Base-by-base conservation (phyloP, 2,113 vertebrate genomes). In the Corythornis madagascariensis region DNA sequence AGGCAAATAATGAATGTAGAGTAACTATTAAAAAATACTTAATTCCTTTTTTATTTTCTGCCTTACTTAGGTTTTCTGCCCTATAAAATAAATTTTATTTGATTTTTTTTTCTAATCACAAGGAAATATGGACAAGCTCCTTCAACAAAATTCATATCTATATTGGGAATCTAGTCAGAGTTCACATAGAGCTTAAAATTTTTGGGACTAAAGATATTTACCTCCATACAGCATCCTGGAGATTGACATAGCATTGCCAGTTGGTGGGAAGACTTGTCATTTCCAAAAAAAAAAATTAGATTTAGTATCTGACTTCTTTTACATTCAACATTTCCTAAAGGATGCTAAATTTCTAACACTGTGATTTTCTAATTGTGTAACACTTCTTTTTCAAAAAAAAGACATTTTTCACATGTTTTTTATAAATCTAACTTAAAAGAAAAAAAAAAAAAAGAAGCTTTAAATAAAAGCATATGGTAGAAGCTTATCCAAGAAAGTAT, bases 401-500 rank as follows among this genome's bases (percentile, higher is more conserved):
- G 89, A 93, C 57, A 93, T 92, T 96, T 95, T 75, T 94, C 91
- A 95, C 87, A 92, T 95, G 87, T 74, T 95, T 96, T 97, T 97
- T 93, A 95, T 96, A 96, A 94, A 89, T 81, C 82, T 74, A 96
- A 89, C 85, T 50, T 93, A 94, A 93, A 92, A 91, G 76, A 79
- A 94, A 95, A 93, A 95, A 87, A 79, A 35, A 9, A 20, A 38
- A 10, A 38, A 9, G n/a, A 35, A 35, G 66, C 83, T 93, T 96
- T 96, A 96, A 97, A 97, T 95, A 96, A 97, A 97, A 97, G 94
- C 97, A 97, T 95, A 95, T 97, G 96, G 87, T 71, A 79, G 83
- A 97, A 95, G 38, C 66, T 83, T 85, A 96, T 96, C 96, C 96
- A 97, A 97, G 93, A 96, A 96, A 96, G 92, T 79, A 96, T 96